Conservation (phyloP, 2,797 vertebrate species). For the Leptodactylus fallax region DNA sequence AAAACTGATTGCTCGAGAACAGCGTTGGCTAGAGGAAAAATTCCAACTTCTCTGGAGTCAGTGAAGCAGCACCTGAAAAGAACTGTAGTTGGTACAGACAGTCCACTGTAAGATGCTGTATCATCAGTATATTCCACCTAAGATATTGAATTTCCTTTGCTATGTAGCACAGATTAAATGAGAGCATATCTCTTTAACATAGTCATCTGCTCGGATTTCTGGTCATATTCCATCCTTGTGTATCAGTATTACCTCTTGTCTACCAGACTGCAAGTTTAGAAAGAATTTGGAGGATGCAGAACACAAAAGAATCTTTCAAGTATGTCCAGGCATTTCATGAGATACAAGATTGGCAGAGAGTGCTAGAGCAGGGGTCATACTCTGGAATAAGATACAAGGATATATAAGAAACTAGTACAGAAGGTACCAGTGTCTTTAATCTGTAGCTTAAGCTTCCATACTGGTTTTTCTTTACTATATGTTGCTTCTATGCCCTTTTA, state of each 20-base stretch:
- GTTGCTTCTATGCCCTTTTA: too few species aligned
- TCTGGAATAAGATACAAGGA: slow-evolving; percentile 22
- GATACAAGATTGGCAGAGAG: slow-evolving; percentile 40
- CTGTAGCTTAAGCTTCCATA: too few species aligned
- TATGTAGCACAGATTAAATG: not conserved
- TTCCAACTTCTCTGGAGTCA: too few species aligned
- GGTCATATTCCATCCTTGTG: not conserved
- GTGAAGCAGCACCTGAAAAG: too few species aligned
- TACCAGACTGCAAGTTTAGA: slow-evolving; percentile 7
- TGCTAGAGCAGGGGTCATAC: slow-evolving; percentile 35
- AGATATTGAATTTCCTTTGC: not conserved
- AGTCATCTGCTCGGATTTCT: slow-evolving; percentile 16
- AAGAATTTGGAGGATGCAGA: slow-evolving; percentile 20
- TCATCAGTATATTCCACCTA: too few species aligned
- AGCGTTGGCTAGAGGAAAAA: too few species aligned
- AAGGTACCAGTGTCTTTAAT: not conserved
- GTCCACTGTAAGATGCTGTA: too few species aligned
- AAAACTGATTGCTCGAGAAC: too few species aligned
- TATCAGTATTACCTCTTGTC: slow-evolving; percentile 38
- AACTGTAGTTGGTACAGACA: too few species aligned
- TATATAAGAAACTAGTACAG: slow-evolving; percentile 27
- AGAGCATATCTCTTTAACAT: not conserved
- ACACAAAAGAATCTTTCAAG: slow-evolving; percentile 51
- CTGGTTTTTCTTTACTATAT: too few species aligned
- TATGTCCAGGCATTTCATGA: slow-evolving; percentile 34